Conservation (phyloP, 1,140 invertebrate genomes). For the Drosophila orosa region DNA sequence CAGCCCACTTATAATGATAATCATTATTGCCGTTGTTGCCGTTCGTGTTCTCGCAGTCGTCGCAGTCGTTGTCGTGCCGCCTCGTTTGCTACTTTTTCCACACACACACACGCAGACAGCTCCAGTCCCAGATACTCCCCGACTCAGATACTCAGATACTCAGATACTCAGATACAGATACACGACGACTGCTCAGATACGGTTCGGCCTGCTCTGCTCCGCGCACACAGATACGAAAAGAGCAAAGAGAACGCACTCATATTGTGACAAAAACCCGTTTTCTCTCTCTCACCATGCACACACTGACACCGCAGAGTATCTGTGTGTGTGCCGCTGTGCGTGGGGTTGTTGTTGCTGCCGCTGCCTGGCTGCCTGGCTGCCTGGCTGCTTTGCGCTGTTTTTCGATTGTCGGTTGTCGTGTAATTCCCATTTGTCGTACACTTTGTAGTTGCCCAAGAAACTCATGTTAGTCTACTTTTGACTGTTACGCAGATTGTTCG, state of each 20-base stretch:
- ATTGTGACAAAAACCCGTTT: slow-evolving; percentile 70
- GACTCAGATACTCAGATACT: slow-evolving; percentile 39
- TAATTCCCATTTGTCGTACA: slow-evolving; percentile 84
- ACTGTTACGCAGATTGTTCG: slow-evolving; percentile 84
- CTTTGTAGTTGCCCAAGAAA: slow-evolving; percentile 84
- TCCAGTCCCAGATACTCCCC: slow-evolving; percentile 10
- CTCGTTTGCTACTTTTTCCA: slow-evolving; percentile 71
- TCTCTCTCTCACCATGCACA: slow-evolving; percentile 30
- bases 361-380: slow-evolving; percentile 46
- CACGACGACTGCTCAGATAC: slow-evolving; percentile 32
- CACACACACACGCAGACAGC: slow-evolving; percentile 10
- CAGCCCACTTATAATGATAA: slow-evolving; percentile 83
- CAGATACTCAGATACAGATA: slow-evolving; percentile 39
- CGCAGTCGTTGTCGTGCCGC: slow-evolving; percentile 42
- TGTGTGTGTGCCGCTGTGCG: slow-evolving; percentile 38
- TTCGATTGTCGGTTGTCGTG: slow-evolving; percentile 83
- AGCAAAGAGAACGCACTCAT: slow-evolving; percentile 15
- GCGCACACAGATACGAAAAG: slow-evolving; percentile 20
- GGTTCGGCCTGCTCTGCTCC: slow-evolving; percentile 8
- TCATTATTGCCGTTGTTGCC: slow-evolving; percentile 82
- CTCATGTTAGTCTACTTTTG: slow-evolving; percentile 85
- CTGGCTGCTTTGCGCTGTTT: slow-evolving; percentile 66
- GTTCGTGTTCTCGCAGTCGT: slow-evolving; percentile 57
- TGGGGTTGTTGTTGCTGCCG: slow-evolving; percentile 61
- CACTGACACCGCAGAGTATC: slow-evolving; percentile 10